Evolutionary conservation across 2,113 vertebrate species (phyloP).

Genomic region (Procavia capensis): DNA sequence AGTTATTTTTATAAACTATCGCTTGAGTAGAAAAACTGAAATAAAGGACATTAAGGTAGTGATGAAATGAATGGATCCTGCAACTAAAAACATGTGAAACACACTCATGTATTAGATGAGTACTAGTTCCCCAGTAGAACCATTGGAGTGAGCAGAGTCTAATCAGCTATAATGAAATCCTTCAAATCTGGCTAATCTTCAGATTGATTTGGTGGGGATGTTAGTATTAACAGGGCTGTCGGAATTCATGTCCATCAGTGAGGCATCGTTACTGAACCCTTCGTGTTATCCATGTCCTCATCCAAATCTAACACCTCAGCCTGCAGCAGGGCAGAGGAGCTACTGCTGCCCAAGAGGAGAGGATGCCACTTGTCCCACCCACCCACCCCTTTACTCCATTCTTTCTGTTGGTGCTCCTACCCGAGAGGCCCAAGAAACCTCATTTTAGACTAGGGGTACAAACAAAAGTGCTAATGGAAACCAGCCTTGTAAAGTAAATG

Average conservation of each 20-base stretch:
- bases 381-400: too few relatives aligned
- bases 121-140: neutral
- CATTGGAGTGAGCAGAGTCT: neutral
- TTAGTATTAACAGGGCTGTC: conserved; percentile 89
- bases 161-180: conserved; percentile 96
- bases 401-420: too few relatives aligned
- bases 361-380: too few relatives aligned
- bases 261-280: conserved; percentile 86
- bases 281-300: too few relatives aligned
- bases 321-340: too few relatives aligned
- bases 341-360: too few relatives aligned
- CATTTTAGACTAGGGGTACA: neutral
- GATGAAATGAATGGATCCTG: neutral
- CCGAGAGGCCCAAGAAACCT: neutral
- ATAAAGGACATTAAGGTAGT: conserved; percentile 6
- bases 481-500: neutral
- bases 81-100: neutral
- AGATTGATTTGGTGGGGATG: conserved; percentile 95
- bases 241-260: conserved; percentile 89
- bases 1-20: conserved; percentile 20
- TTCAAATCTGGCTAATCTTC: too few relatives aligned
- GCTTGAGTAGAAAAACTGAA: conserved; percentile 45
- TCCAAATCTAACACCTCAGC: too few relatives aligned
- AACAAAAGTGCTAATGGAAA: neutral
- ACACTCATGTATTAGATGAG: neutral